phyloP scores from a whole-genome alignment of 2,113 vertebrate species.

The Lepus americanus region DNA sequence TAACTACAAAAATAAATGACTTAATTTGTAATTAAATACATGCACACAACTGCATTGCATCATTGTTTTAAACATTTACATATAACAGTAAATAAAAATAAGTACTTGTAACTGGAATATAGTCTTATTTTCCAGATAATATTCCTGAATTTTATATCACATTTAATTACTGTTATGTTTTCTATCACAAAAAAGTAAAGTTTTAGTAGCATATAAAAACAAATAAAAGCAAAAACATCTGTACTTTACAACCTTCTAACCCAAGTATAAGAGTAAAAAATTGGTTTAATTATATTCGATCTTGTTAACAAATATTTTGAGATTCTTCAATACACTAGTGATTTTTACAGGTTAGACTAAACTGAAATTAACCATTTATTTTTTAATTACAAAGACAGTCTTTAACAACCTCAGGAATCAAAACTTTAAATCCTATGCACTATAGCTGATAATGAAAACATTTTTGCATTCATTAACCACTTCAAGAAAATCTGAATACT shows the following conservation, averaged over 20 bases:
- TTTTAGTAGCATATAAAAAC: conserved; percentile 46
- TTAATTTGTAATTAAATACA: conserved; percentile 63
- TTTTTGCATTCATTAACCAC: not conserved
- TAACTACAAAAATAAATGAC: conserved; percentile 91
- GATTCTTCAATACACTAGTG: conserved; percentile 47
- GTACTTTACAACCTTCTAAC: not conserved
- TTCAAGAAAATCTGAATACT: not conserved
- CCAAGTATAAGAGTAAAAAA: conserved; percentile 55
- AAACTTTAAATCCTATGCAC: conserved; percentile 52
- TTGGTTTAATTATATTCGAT: conserved; percentile 8
- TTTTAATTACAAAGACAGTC: conserved; percentile 45
- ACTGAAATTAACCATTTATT: conserved; percentile 19
- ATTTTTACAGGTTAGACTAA: conserved; percentile 14
- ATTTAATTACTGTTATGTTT: conserved; percentile 36
- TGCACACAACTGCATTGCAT: not conserved
- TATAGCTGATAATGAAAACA: not conserved
- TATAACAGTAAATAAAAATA: not conserved
- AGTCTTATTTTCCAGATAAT: conserved; percentile 52
- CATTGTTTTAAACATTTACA: conserved; percentile 14
- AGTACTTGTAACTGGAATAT: conserved; percentile 2
- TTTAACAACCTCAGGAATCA: conserved; percentile 41
- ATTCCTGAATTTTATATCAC: conserved; percentile 52
- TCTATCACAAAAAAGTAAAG: not conserved
- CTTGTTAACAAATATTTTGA: conserved; percentile 41
- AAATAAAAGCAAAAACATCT: conserved; percentile 47